Percentiles rank a stretch among this genome's conserved stretches.
phyloP scores from a whole-genome alignment of 1,140 invertebrate genomes.

The Drosophila serrata region DNA sequence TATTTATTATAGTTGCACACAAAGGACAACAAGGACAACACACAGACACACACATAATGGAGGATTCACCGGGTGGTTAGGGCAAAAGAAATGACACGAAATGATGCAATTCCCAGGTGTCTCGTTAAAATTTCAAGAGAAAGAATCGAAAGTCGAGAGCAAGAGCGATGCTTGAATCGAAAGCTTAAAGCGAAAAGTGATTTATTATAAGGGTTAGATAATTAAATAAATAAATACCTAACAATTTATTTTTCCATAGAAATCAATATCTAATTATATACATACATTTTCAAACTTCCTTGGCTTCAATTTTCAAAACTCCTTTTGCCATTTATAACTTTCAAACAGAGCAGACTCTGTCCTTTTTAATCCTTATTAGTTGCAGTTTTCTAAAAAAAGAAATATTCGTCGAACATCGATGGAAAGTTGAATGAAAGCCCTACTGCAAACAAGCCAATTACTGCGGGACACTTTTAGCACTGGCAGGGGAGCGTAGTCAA shows the following conservation, averaged over 20 bases:
- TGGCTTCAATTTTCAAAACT: not conserved
- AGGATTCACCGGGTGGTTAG: constrained; percentile 39
- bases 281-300: not conserved
- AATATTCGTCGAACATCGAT: constrained; percentile 12
- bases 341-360: not conserved
- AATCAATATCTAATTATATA: too few relatives aligned
- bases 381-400: constrained; percentile 10
- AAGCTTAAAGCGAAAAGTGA: not conserved
- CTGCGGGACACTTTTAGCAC: constrained; percentile 44
- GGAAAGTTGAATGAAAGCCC: constrained; percentile 34
- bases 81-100: constrained; percentile 63
- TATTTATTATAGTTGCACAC: constrained; percentile 80
- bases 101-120: constrained; percentile 72
- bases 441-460: constrained; percentile 65
- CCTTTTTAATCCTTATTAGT: constrained; percentile 9
- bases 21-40: constrained; percentile 65
- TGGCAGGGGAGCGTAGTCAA: constrained; percentile 18
- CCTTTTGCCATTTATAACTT: not conserved
- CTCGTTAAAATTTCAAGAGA: constrained; percentile 75
- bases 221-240: not conserved
- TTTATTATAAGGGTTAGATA: not conserved
- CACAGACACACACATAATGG: constrained; percentile 39
- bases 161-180: not conserved
- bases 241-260: too few relatives aligned
- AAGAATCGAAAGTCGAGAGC: constrained; percentile 45